Conservation (phyloP, 1,140 invertebrate genomes). For the Bilobella aurantiaca region DNA sequence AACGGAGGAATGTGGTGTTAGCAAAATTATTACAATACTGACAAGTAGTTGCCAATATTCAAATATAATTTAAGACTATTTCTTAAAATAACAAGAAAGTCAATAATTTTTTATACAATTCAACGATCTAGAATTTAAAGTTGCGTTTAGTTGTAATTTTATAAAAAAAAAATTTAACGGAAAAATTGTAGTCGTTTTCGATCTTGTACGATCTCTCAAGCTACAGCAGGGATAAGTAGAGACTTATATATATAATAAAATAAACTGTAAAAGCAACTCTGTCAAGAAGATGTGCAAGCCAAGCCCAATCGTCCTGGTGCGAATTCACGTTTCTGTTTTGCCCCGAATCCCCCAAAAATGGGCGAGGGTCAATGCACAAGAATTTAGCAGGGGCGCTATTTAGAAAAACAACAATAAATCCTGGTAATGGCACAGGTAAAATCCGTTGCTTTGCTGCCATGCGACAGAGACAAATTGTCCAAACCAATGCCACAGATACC, state of each 20-base stretch:
- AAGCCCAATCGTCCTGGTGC: conserved; percentile 32
- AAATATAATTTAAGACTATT: too few species aligned
- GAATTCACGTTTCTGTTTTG: conserved; percentile 12
- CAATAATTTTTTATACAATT: too few species aligned
- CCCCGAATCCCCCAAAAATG: not conserved
- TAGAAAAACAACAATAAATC: conserved; percentile 24
- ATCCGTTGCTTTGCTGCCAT: conserved; percentile 27
- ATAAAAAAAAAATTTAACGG: too few species aligned
- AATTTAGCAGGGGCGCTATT: conserved; percentile 24
- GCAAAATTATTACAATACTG: too few species aligned
- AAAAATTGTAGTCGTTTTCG: too few species aligned
- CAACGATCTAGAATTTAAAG: too few species aligned
- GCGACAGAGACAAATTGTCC: conserved; percentile 31
- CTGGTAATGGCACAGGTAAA: conserved; percentile 33
- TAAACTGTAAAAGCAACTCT: conserved; percentile 30
- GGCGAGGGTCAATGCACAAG: conserved; percentile 32
- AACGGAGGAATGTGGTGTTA: too few species aligned
- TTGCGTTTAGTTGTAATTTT: too few species aligned
- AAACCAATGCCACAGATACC: conserved; percentile 25
- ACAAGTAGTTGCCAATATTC: too few species aligned
- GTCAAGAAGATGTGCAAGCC: conserved; percentile 33
- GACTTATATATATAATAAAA: conserved; percentile 26
- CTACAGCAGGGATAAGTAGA: conserved; percentile 27
- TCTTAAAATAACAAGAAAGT: too few species aligned
- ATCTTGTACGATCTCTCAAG: too few species aligned